A percentile compares a stretch with the other conserved stretches of the same genome.
phyloP scores from a whole-genome alignment of 2,113 vertebrate genomes.

The Psephotus haematonotus region DNA sequence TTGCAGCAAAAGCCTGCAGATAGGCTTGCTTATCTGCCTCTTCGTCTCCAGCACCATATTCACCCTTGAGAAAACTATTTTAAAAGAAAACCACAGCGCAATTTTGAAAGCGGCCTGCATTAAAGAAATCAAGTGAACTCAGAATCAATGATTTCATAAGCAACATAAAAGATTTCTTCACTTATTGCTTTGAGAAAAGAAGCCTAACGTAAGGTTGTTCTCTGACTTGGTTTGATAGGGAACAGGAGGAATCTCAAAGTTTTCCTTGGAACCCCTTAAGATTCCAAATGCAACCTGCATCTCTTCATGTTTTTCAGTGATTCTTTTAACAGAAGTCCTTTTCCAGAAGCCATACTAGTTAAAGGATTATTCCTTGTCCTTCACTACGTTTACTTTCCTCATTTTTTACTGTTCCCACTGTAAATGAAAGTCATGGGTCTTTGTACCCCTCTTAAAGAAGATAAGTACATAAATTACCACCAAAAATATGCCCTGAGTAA shows the following conservation, averaged over 20 bases:
- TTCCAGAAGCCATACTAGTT: background rate
- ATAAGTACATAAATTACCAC: slow-evolving; percentile 11
- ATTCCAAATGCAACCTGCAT: background rate
- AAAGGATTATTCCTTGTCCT: background rate
- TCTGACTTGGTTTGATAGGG: background rate
- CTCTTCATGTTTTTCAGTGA: background rate
- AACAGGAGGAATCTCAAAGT: background rate
- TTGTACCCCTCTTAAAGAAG: background rate
- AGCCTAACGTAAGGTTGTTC: background rate
- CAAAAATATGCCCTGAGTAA: background rate
- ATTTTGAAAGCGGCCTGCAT: background rate
- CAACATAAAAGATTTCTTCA: background rate
- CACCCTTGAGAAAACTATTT: background rate
- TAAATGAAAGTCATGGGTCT: background rate
- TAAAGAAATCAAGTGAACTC: background rate
- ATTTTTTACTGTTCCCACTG: background rate
- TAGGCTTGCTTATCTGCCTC: background rate
- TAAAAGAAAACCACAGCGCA: background rate
- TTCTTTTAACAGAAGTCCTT: background rate
- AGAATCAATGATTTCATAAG: background rate
- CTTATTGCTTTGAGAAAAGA: background rate
- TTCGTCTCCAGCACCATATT: background rate
- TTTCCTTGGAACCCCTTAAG: background rate
- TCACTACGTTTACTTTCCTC: background rate
- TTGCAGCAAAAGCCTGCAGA: background rate